Percentiles rank a stretch among this genome's conserved stretches.
These are phyloP conservation scores for Microplitis manilae DNA, from an alignment of 2,888 invertebrate species.

Conservation along the genomic window DNA sequence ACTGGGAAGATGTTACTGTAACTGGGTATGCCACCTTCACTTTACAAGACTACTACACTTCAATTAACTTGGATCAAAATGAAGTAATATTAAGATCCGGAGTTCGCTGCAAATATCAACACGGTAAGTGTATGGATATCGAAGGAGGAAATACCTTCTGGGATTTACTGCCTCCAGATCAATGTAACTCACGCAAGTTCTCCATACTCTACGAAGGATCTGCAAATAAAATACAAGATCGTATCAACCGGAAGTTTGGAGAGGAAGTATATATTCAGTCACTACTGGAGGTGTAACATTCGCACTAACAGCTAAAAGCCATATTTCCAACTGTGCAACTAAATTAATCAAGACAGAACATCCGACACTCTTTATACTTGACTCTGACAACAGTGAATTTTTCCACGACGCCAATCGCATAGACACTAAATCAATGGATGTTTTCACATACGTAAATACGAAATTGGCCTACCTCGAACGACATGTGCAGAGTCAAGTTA, in stretches of 20 bases:
- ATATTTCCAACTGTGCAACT: not conserved
- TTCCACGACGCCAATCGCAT: not conserved
- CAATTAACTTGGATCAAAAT: not conserved
- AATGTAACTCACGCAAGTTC: no score
- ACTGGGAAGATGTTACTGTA: not conserved
- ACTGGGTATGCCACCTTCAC: not conserved
- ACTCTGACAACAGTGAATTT: not conserved
- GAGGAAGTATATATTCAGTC: not conserved
- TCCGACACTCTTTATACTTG: not conserved
- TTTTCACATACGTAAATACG: no score
- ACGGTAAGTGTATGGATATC: no score
- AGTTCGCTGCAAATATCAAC: not conserved
- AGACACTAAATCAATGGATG: no score
- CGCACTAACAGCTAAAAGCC: not conserved
- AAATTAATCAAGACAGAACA: not conserved
- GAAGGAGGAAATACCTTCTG: no score
- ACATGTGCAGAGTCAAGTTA: no score
- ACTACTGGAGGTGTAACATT: not conserved
- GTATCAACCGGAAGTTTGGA: not conserved
- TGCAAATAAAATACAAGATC: not conserved
- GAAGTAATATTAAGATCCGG: not conserved
- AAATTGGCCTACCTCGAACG: not conserved
- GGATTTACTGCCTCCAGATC: no score
- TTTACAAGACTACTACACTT: not conserved
- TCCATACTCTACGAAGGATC: not conserved